A percentile compares a stretch with the other conserved stretches of the same genome.
phyloP scores from a whole-genome alignment of 2,888 invertebrate species.

The Eupithecia pulchellata region DNA sequence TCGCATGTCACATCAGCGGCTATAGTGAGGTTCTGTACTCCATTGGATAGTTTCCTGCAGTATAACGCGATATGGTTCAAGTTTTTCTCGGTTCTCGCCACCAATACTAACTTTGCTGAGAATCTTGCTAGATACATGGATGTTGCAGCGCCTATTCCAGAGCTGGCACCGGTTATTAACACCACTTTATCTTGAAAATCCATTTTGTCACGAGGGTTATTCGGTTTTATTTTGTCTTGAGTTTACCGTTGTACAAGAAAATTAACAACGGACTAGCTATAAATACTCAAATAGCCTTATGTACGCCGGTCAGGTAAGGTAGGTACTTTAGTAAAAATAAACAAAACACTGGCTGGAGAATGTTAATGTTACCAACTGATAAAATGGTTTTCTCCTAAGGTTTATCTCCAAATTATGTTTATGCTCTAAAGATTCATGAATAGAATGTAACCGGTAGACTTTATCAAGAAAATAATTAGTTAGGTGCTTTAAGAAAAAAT shows the following conservation, averaged over 20 bases:
- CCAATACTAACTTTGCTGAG: constrained; percentile 87
- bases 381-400: constrained; percentile 20
- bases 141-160: constrained; percentile 90
- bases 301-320: too few species aligned
- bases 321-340: too few species aligned
- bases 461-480: too few species aligned
- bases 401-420: neutral
- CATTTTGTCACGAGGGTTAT: constrained; percentile 61
- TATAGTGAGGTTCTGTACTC: constrained; percentile 82
- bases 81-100: constrained; percentile 79
- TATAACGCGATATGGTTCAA: constrained; percentile 72
- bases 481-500: too few species aligned
- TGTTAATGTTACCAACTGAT: constrained; percentile 29
- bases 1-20: constrained; percentile 89
- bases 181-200: constrained; percentile 87
- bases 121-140: constrained; percentile 88
- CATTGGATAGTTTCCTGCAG: constrained; percentile 82
- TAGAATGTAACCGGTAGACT: neutral
- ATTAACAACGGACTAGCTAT: too few species aligned
- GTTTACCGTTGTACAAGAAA: too few species aligned
- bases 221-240: constrained; percentile 28
- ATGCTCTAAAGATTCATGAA: neutral
- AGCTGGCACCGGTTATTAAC: constrained; percentile 89
- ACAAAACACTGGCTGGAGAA: constrained; percentile 16
- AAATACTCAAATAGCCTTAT: too few species aligned